A percentile compares a stretch with the other conserved stretches of the same genome.
These are phyloP conservation scores for Xestoiulus laeticollis DNA, from an alignment of 2,888 invertebrate genomes.

Conservation along the genomic window DNA sequence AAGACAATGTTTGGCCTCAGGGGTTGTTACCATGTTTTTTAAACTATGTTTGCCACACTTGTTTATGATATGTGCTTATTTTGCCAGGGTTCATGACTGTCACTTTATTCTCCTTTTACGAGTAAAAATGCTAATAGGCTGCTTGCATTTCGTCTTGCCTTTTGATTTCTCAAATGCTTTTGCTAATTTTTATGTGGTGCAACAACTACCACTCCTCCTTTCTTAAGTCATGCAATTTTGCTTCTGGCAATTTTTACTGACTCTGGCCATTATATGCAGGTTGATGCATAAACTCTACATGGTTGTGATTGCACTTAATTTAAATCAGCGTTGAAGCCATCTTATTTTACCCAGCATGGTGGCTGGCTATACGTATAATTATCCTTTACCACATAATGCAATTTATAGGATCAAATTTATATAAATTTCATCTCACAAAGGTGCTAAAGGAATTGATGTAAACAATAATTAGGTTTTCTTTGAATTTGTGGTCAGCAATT, in stretches of 20 bases:
- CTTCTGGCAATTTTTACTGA: background rate
- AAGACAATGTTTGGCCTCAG: background rate
- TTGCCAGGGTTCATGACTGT: conserved; percentile 4
- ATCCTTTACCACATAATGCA: background rate
- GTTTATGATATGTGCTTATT: conserved; percentile 34
- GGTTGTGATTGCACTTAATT: background rate
- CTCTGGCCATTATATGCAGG: background rate
- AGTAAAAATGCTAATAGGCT: conserved; percentile 20
- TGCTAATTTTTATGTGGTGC: background rate
- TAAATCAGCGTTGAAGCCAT: background rate
- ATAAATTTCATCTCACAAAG: too few species aligned
- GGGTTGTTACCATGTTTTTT: background rate
- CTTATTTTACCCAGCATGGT: too few species aligned
- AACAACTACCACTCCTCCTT: background rate
- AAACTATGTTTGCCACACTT: background rate
- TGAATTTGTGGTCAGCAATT: too few species aligned
- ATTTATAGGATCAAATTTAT: too few species aligned
- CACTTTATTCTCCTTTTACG: conserved; percentile 33
- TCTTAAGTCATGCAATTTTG: background rate
- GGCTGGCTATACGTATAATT: background rate
- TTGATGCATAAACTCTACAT: background rate
- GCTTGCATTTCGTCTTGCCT: background rate
- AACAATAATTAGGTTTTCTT: too few species aligned
- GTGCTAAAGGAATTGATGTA: too few species aligned
- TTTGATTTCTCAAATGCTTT: conserved; percentile 9